These are phyloP conservation scores for Amorpha juglandis DNA, from an alignment of 2,888 invertebrate genomes.

Conservation along the genomic window DNA sequence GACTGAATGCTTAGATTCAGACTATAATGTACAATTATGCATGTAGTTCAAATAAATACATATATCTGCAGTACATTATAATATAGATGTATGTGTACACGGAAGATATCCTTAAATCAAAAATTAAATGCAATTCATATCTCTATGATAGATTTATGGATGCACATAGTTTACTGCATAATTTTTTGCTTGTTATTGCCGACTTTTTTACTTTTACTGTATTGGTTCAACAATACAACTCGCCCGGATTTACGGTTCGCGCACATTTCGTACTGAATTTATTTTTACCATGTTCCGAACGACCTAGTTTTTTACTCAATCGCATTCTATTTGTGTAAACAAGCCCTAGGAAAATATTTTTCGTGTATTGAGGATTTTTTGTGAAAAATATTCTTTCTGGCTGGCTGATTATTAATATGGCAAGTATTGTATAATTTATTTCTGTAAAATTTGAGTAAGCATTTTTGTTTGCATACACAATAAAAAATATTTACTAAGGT, in stretches of 20 bases:
- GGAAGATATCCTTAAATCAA: background rate
- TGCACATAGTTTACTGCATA: conserved; percentile 19
- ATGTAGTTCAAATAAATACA: too few species aligned
- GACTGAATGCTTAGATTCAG: too few species aligned
- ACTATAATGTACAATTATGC: too few species aligned
- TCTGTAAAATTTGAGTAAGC: too few species aligned
- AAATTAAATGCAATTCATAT: conserved; percentile 7
- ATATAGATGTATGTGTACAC: background rate
- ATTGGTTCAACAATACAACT: conserved; percentile 13
- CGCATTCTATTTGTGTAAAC: conserved; percentile 27
- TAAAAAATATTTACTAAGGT: background rate
- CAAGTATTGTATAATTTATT: too few species aligned
- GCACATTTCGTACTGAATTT: conserved; percentile 22
- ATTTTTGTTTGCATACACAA: background rate
- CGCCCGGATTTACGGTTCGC: conserved; percentile 14
- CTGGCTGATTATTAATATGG: background rate
- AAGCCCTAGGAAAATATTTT: conserved; percentile 26
- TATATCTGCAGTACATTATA: background rate
- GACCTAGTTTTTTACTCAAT: conserved; percentile 28
- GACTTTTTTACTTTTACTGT: conserved; percentile 16
- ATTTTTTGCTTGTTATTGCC: conserved; percentile 11
- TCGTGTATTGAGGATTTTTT: conserved; percentile 6
- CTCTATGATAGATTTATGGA: conserved; percentile 9
- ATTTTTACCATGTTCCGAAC: conserved; percentile 16
- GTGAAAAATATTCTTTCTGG: conserved; percentile 6